Conservation (phyloP, 2,888 invertebrate genomes). For the Callimorpha dominula region DNA sequence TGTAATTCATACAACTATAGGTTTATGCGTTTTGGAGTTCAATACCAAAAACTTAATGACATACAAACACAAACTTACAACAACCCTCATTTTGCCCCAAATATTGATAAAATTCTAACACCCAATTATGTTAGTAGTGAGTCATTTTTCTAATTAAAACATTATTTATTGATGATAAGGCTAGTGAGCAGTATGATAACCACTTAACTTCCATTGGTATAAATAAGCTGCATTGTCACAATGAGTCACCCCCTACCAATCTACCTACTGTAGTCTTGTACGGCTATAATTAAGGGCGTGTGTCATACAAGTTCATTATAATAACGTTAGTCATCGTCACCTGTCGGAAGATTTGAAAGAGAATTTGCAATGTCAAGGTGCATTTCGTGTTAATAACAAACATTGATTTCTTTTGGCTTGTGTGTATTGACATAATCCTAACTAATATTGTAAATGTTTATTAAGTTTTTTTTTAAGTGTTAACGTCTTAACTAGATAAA, state of each 20-base stretch:
- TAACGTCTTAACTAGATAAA: too few relatives aligned
- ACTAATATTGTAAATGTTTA: too few relatives aligned
- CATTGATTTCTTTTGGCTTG: background rate
- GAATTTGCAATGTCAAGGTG: constrained; percentile 3
- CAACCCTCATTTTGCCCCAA: background rate
- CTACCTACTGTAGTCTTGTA: constrained; percentile 11
- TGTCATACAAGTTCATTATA: constrained; percentile 17
- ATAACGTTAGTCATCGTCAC: constrained; percentile 15
- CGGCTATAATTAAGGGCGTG: constrained; percentile 12
- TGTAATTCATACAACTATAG: background rate
- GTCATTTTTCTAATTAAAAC: constrained; percentile 15
- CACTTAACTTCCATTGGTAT: constrained; percentile 38
- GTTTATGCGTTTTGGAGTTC: background rate
- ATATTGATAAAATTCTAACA: background rate
- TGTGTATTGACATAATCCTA: too few relatives aligned
- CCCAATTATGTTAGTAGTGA: constrained; percentile 4
- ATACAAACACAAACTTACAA: background rate
- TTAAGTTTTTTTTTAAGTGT: too few relatives aligned
- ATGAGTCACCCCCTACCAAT: constrained; percentile 36
- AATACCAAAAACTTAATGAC: background rate
- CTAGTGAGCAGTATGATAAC: constrained; percentile 2
- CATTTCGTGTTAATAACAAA: background rate
- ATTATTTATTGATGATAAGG: constrained; percentile 17
- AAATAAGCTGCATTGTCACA: constrained; percentile 33
- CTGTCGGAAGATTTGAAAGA: background rate